A percentile compares a stretch with the other conserved stretches of the same genome.
These are phyloP conservation scores for Sitophilus oryzae DNA, from an alignment of 1,140 invertebrate genomes.

Conservation along the genomic window DNA sequence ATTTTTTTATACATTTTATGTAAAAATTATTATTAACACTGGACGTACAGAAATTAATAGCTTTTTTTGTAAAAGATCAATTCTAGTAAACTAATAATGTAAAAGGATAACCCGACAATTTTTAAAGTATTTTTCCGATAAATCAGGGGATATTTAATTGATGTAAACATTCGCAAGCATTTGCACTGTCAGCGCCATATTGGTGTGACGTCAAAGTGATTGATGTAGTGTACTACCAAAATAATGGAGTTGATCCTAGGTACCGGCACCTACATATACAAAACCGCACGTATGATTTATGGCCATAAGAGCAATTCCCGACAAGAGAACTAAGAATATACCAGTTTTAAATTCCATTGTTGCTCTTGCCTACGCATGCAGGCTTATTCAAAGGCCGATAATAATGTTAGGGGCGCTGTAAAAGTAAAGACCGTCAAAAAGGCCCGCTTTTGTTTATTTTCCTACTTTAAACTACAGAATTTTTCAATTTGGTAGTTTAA, in stretches of 20 bases:
- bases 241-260: constrained; percentile 11
- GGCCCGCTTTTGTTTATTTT: no score
- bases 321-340: constrained; percentile 9
- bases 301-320: constrained; percentile 2
- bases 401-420: no score
- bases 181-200: constrained; percentile 7
- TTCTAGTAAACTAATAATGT: no score
- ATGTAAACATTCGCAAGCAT: constrained; percentile 10
- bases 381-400: no score
- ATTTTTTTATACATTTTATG: no score
- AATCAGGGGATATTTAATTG: constrained; percentile 5
- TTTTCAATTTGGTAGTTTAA: no score
- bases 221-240: constrained; percentile 12
- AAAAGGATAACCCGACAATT: background rate
- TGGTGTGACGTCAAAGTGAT: constrained; percentile 9
- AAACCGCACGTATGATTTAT: constrained; percentile 13
- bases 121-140: background rate
- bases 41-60: no score
- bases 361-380: background rate
- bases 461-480: no score
- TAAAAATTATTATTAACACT: no score
- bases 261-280: constrained; percentile 7
- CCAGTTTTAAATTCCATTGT: constrained; percentile 4
- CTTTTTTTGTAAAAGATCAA: no score
- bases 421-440: no score